Percentiles rank a stretch among this genome's conserved stretches.
These are phyloP conservation scores for Turritopsis dohrnii DNA, from an alignment of 30 jellyfish, hydroid and myxozoan species.

Conservation along the genomic window DNA sequence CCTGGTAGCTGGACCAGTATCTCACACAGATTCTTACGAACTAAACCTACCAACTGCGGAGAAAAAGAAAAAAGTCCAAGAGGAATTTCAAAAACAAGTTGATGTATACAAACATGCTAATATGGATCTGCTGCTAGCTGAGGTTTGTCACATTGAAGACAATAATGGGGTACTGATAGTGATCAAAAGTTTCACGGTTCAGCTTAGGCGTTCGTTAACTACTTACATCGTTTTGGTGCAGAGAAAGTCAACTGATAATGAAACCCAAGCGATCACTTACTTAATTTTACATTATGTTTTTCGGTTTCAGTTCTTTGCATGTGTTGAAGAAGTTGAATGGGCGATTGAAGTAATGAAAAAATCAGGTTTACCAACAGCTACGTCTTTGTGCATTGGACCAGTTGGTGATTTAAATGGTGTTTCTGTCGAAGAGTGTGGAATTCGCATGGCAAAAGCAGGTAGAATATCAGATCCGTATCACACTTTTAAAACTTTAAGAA, in stretches of 20 bases:
- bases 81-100: slow-evolving; percentile 26
- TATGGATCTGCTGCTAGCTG: slow-evolving; percentile 51
- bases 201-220: too few relatives aligned
- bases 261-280: too few relatives aligned
- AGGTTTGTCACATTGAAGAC: too few relatives aligned
- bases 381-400: slow-evolving; percentile 56
- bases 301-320: slow-evolving; percentile 31
- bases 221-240: not conserved
- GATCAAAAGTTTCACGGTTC: too few relatives aligned
- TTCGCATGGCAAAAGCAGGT: slow-evolving; percentile 69
- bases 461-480: too few relatives aligned
- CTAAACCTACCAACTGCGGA: slow-evolving; percentile 4
- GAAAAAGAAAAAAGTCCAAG: slow-evolving; percentile 29
- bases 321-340: slow-evolving; percentile 60
- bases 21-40: slow-evolving; percentile 22
- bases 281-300: not conserved
- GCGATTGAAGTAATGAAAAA: slow-evolving; percentile 47
- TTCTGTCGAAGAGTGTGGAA: slow-evolving; percentile 54
- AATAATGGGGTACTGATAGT: too few relatives aligned
- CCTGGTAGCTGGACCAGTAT: slow-evolving; percentile 46
- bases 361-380: slow-evolving; percentile 43
- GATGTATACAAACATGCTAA: slow-evolving; percentile 31
- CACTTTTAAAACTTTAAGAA: too few relatives aligned
- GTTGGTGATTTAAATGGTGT: slow-evolving; percentile 40
- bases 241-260: not conserved